phyloP scores from a whole-genome alignment of 2,113 vertebrate species.

The Panthera uncia region DNA sequence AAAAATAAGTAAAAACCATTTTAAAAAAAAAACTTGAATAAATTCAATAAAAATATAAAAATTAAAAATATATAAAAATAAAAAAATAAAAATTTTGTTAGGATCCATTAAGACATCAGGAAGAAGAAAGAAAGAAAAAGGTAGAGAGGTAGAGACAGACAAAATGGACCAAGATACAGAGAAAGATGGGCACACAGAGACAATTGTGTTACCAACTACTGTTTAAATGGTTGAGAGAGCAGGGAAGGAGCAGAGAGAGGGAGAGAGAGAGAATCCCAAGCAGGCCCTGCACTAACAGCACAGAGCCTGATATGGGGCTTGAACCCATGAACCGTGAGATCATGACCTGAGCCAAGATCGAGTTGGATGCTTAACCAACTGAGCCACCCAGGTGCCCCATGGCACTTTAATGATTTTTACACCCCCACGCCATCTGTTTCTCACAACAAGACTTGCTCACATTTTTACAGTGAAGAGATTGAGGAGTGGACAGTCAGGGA shows the following conservation, averaged over 20 bases:
- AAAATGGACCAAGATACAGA: background rate
- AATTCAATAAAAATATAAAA: background rate
- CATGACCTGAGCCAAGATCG: no score
- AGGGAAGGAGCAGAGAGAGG: no score
- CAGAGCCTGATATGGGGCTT: no score
- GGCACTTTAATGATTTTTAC: background rate
- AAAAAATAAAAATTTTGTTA: constrained; percentile 4
- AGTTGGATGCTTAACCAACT: no score
- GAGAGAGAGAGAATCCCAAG: no score
- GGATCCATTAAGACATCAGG: background rate
- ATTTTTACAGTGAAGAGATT: background rate
- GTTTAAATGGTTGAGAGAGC: no score
- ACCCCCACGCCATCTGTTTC: background rate
- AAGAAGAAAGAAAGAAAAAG: background rate
- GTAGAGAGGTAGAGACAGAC: background rate
- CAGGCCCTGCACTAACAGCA: no score
- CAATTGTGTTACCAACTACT: accelerated
- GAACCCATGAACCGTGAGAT: no score
- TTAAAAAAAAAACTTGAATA: background rate
- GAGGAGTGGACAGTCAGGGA: background rate
- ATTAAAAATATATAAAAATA: background rate
- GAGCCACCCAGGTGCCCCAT: no score
- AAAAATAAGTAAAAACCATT: no score
- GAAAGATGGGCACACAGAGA: background rate
- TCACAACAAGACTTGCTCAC: background rate